Conservation (phyloP, 2,113 vertebrate species). For the Phylloscopus whistleri region DNA sequence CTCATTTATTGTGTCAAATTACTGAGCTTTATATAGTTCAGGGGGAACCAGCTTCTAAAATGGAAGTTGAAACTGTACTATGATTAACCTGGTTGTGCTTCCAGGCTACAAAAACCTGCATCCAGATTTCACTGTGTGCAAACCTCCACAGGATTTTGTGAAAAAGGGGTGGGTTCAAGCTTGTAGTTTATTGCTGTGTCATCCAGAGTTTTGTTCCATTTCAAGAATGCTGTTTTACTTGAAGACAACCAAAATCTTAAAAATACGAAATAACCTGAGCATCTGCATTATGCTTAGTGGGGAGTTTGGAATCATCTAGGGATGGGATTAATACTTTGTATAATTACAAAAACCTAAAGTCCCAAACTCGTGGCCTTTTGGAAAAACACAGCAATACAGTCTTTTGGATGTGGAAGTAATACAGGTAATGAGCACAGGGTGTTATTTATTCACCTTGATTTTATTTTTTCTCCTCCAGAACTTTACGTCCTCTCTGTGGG, state of each 20-base stretch:
- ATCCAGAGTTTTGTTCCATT: neutral
- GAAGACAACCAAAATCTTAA: neutral
- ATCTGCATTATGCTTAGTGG: neutral
- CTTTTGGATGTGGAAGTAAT: neutral
- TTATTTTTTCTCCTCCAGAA: constrained; percentile 59
- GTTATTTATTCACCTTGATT: neutral
- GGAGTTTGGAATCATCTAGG: neutral
- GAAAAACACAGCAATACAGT: neutral
- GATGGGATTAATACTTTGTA: neutral
- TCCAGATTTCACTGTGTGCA: neutral
- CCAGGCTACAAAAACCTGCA: neutral
- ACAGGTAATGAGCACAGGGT: neutral
- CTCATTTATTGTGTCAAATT: constrained; percentile 25
- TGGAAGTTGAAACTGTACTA: neutral
- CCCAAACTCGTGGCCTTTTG: neutral
- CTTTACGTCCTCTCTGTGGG: constrained; percentile 66
- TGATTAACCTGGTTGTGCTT: neutral
- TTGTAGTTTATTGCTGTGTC: neutral
- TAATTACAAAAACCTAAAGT: neutral
- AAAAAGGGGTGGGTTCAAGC: neutral
- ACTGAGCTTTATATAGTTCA: constrained; percentile 38
- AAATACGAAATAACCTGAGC: neutral
- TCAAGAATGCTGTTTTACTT: neutral
- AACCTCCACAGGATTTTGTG: neutral
- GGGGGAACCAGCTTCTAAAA: neutral